These are phyloP conservation scores for Jaculus jaculus DNA, from an alignment of 2,113 vertebrate genomes.

Conservation along the genomic window DNA sequence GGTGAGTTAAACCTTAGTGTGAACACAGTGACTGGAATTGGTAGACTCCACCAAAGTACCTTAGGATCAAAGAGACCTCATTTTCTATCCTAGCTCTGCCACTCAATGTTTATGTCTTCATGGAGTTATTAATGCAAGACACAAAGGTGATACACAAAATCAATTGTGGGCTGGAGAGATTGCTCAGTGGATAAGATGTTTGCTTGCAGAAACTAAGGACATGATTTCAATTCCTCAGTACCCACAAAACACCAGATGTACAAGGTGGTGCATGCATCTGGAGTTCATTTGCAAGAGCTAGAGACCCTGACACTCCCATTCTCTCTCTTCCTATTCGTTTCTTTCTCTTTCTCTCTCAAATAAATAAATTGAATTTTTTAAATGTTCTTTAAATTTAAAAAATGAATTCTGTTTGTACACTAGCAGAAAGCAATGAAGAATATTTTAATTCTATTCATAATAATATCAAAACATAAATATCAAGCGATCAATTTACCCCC, in stretches of 20 bases:
- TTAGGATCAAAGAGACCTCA: neutral
- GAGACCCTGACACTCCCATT: no score
- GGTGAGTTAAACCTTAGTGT: neutral
- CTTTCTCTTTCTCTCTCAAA: no score
- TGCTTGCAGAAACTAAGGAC: no score
- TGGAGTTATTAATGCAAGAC: neutral
- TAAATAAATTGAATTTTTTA: no score
- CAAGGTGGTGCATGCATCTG: no score
- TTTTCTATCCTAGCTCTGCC: neutral
- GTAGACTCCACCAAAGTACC: neutral
- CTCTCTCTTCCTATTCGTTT: no score
- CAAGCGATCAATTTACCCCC: neutral
- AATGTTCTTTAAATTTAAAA: no score
- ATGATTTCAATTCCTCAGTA: no score
- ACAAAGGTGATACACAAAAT: neutral
- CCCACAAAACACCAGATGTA: no score
- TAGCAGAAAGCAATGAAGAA: slow-evolving; percentile 9
- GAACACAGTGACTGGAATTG: neutral
- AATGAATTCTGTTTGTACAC: neutral
- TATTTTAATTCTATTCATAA: slow-evolving; percentile 33
- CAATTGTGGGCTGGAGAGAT: no score
- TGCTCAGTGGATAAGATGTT: no score
- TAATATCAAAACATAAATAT: neutral
- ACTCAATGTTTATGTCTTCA: neutral
- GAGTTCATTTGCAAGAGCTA: no score